phyloP scores from a whole-genome alignment of 2,888 invertebrate genomes.

The Leptothorax acervorum region DNA sequence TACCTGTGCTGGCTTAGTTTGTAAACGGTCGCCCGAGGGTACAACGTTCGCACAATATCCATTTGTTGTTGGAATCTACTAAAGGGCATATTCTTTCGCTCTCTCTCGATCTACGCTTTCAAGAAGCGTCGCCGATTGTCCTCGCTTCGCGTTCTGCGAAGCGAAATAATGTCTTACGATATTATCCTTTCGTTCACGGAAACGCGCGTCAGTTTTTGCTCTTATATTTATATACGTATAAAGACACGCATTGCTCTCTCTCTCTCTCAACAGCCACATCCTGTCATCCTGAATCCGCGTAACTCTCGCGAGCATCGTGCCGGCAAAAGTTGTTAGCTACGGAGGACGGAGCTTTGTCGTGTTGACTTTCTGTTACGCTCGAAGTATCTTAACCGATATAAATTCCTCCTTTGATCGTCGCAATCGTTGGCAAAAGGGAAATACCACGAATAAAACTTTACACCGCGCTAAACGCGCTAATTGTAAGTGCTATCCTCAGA shows the following conservation, averaged over 20 bases:
- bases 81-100: background rate
- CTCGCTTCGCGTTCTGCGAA: background rate
- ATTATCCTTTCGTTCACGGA: background rate
- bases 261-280: background rate
- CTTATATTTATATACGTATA: background rate
- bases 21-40: constrained; percentile 3
- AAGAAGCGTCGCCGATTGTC: background rate
- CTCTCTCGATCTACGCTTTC: background rate
- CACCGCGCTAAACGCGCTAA: background rate
- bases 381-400: constrained; percentile 17
- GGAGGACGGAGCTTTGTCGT: background rate
- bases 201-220: background rate
- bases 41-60: constrained; percentile 3
- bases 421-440: background rate
- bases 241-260: background rate
- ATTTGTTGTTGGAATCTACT: constrained; percentile 18
- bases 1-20: background rate
- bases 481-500: background rate
- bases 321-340: background rate
- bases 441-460: constrained; percentile 24
- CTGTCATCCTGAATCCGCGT: background rate
- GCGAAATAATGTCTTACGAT: background rate
- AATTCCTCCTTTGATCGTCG: constrained; percentile 24
- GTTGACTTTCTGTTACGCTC: constrained; percentile 22
- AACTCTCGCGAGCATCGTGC: background rate